Conservation (phyloP, 2,888 invertebrate genomes). For the Caenorhabditis sulstoni region DNA sequence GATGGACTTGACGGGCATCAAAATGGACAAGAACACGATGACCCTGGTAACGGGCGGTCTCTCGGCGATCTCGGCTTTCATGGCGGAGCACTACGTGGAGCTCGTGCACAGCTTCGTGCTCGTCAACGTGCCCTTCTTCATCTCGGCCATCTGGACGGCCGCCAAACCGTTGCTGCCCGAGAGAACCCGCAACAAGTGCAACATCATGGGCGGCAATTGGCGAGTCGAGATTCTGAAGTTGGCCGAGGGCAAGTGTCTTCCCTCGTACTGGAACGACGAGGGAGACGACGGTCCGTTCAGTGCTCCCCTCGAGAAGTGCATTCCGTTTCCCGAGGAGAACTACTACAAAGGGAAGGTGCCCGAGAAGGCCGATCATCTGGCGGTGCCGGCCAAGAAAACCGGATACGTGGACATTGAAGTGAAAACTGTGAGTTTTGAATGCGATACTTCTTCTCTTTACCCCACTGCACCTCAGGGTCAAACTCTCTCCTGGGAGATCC, state of each 20-base stretch:
- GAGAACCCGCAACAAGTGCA: constrained; percentile 74
- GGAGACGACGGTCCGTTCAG: constrained; percentile 70
- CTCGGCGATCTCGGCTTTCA: constrained; percentile 77
- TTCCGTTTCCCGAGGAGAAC: constrained; percentile 67
- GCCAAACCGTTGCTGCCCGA: constrained; percentile 77
- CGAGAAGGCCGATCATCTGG: constrained; percentile 58
- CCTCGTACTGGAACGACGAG: constrained; percentile 78
- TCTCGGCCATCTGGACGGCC: constrained; percentile 73
- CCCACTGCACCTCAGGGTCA: too few relatives aligned
- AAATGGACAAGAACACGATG: constrained; percentile 71
- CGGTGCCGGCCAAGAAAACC: constrained; percentile 74
- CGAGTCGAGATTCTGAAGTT: constrained; percentile 72
- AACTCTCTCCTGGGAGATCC: constrained; percentile 71
- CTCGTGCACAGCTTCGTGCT: constrained; percentile 77
- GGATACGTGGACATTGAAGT: constrained; percentile 70
- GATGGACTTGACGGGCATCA: constrained; percentile 78
- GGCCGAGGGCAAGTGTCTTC: constrained; percentile 73
- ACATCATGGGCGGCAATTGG: constrained; percentile 74
- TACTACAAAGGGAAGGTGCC: constrained; percentile 71
- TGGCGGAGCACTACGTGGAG: constrained; percentile 77
- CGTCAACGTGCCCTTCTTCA: constrained; percentile 78
- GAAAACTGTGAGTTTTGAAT: constrained; percentile 67
- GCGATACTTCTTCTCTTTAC: too few relatives aligned
- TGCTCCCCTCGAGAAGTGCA: constrained; percentile 72
- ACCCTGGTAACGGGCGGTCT: constrained; percentile 72